A percentile compares a stretch with the other conserved stretches of the same genome.
Evolutionary conservation across 2,797 vertebrate species (phyloP).

Genomic region (Melanotaenia boesemani): DNA sequence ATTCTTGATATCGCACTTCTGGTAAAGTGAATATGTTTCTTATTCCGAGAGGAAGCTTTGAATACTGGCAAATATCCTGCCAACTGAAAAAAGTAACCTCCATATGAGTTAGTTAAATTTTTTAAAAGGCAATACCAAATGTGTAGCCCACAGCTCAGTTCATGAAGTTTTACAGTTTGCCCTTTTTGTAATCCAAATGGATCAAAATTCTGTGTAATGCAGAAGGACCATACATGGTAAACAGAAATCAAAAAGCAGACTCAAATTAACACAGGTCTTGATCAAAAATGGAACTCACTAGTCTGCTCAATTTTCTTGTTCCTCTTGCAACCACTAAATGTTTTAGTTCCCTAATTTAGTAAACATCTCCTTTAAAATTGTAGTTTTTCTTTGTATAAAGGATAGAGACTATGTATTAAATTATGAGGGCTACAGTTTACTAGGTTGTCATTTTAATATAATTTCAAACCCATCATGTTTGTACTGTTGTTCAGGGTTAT

Average conservation of each 20-base stretch:
- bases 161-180: background rate
- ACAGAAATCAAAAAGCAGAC: background rate
- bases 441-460: too few species aligned
- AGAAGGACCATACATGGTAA: too few species aligned
- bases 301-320: background rate
- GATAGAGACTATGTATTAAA: background rate
- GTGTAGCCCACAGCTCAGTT: background rate
- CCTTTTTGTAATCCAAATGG: background rate
- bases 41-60: background rate
- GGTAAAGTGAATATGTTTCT: conserved; percentile 68
- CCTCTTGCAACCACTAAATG: background rate
- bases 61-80: background rate
- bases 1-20: conserved; percentile 81
- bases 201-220: background rate
- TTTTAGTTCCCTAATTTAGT: background rate
- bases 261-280: too few species aligned
- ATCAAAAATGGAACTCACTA: background rate
- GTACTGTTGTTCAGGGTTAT: background rate
- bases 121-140: background rate
- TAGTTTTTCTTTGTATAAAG: background rate
- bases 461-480: too few species aligned
- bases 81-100: background rate
- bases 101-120: background rate
- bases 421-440: background rate
- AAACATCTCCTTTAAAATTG: background rate